phyloP scores from a whole-genome alignment of 2,888 invertebrate species.

The Idaea straminata region DNA sequence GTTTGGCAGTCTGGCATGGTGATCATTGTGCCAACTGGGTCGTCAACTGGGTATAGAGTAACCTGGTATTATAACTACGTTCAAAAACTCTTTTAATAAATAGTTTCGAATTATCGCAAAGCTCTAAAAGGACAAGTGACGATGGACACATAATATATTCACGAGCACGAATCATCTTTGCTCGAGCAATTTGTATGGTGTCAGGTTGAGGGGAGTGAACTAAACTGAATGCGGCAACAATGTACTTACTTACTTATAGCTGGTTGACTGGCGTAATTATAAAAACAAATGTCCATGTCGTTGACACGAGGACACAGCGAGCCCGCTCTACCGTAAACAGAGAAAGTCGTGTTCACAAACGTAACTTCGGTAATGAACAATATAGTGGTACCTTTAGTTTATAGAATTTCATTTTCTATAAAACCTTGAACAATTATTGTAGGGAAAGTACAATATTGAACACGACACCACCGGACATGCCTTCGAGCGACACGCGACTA shows the following conservation, averaged over 20 bases:
- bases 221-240: conserved; percentile 38
- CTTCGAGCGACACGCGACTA: conserved; percentile 27
- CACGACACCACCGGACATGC: conserved; percentile 22
- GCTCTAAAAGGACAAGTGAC: neutral
- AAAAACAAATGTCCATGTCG: conserved; percentile 49
- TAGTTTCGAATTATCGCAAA: neutral
- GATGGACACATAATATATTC: conserved; percentile 28
- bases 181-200: conserved; percentile 38
- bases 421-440: conserved; percentile 41
- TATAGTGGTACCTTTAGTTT: conserved; percentile 20
- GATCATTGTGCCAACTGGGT: too few species aligned
- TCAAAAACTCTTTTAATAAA: neutral
- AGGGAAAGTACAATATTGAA: conserved; percentile 28
- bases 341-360: conserved; percentile 55
- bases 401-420: conserved; percentile 62
- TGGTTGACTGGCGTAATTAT: conserved; percentile 38
- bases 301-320: conserved; percentile 47
- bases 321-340: conserved; percentile 55
- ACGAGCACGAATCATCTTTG: conserved; percentile 33
- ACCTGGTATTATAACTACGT: neutral
- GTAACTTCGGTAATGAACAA: conserved; percentile 49
- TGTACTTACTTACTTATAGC: conserved; percentile 30
- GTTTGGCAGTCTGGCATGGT: too few species aligned
- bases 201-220: conserved; percentile 36
- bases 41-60: neutral